phyloP scores from a whole-genome alignment of 2,797 vertebrate species.

The Gallinago solitaria region DNA sequence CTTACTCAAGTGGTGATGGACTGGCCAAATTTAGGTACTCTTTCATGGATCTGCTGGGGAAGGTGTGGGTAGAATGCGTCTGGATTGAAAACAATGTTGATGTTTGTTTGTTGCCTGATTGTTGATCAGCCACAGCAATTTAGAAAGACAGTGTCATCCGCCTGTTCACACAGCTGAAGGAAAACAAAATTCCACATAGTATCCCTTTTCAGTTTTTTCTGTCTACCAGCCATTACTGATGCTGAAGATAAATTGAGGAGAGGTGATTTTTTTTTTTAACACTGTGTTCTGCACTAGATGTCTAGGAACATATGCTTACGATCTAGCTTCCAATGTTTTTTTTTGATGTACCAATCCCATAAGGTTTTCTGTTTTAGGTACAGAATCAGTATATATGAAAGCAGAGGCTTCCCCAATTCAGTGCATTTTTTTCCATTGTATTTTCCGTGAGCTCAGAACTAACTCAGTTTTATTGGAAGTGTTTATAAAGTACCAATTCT shows the following conservation, averaged over 20 bases:
- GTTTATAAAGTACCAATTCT: not conserved
- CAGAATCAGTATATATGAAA: not conserved
- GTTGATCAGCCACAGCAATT: not conserved
- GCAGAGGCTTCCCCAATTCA: conserved; percentile 1
- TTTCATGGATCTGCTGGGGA: not conserved
- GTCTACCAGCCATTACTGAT: not conserved
- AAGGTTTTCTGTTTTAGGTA: conserved; percentile 18
- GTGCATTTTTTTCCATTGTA: not conserved
- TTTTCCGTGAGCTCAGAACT: not conserved
- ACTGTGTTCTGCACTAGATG: not conserved
- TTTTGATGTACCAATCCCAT: not conserved
- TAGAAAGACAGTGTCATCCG: fast-evolving
- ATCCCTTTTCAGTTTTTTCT: not conserved
- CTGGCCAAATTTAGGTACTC: not conserved
- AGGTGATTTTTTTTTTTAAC: not conserved
- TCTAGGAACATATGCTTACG: conserved; percentile 21
- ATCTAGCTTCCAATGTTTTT: not conserved
- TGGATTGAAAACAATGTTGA: not conserved
- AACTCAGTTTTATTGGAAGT: not conserved
- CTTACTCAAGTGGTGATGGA: not conserved
- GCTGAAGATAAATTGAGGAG: not conserved
- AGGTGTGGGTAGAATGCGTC: not conserved
- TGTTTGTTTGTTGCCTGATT: not conserved
- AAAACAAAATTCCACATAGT: not conserved
- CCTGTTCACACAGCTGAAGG: not conserved